Evolutionary conservation across 1,140 invertebrate species (phyloP), one percentile per base, ranked within the genome.

Genomic region (Temnothorax curvispinosus): DNA sequence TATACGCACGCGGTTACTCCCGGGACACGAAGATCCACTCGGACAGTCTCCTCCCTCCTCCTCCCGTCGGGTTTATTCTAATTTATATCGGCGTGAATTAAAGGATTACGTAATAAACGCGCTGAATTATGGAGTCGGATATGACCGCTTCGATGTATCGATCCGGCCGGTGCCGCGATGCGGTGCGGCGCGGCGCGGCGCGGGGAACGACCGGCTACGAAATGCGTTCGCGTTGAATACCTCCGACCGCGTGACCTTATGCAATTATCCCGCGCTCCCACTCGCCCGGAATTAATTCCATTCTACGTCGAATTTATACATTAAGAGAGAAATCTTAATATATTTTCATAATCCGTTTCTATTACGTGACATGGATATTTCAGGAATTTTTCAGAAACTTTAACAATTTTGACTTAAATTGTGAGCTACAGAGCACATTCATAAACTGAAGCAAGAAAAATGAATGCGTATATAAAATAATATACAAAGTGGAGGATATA

Each of bases 1-100:
- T 27, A 27, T 27, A 67, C 47, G 21, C 56, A 35, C 38, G 60
- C 38, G 11, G 27, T 27, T 71, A 87, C 87, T 76, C 15, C 60
- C 75, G 18, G 41, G 15, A 44, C 69, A 67, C n/a, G 64, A 44
- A 80, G 88, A 80, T 65, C 60, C 78, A 76, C 58, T 74, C 13
- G 52, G 89, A 89, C 85, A 78, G 88, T 52, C 60, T 13, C 27
- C 52, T 15, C 11, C 41, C 41, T 0, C 52, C 52, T 1, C 9
- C 7, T 50, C 27, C 41, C 13, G n/a, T 27, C 56, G 54, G 52
- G 89, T 80, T 90, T 85, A 88, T 87, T 90, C 85, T 90, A 90
- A 90, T 90, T 90, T 90, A 90, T 89, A 90, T 90, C 78, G 88
- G 86, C 86, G 64, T 54, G 89, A 90, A 90, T 90, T 90, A 90